A percentile compares a stretch with the other conserved stretches of the same genome.
phyloP scores from a whole-genome alignment of 2,888 invertebrate genomes.

The Mesorhabditis sp. region DNA sequence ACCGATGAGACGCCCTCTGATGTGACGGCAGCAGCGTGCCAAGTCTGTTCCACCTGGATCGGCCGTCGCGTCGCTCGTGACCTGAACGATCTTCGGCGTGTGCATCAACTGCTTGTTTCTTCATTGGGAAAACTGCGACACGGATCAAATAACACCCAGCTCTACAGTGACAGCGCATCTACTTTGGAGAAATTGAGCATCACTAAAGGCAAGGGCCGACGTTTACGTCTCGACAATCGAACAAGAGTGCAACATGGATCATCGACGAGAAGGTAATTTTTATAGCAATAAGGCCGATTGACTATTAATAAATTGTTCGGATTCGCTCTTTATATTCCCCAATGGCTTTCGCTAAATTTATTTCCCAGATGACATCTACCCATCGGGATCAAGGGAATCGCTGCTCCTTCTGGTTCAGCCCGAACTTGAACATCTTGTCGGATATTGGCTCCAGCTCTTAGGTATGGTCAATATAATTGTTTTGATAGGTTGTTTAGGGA shows the following conservation, averaged over 20 bases:
- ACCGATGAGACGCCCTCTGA: constrained; percentile 63
- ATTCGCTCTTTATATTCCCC: too few species aligned
- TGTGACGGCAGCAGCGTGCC: constrained; percentile 61
- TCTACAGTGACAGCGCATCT: constrained; percentile 77
- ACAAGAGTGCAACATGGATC: constrained; percentile 37
- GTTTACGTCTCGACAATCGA: constrained; percentile 83
- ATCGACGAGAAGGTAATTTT: constrained; percentile 10
- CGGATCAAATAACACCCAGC: constrained; percentile 52
- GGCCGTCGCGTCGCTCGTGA: constrained; percentile 92
- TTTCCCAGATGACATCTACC: neutral
- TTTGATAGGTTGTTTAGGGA: constrained; percentile 64
- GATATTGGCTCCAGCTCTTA: constrained; percentile 74
- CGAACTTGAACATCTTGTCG: constrained; percentile 82
- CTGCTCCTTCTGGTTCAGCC: constrained; percentile 86
- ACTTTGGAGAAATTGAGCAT: constrained; percentile 94
- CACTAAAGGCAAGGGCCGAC: constrained; percentile 97
- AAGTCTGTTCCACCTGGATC: constrained; percentile 83
- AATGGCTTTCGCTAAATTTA: neutral
- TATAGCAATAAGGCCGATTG: neutral
- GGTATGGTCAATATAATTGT: too few species aligned
- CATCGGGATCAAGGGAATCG: constrained; percentile 49
- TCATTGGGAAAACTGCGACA: constrained; percentile 79
- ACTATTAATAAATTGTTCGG: too few species aligned
- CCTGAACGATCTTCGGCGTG: constrained; percentile 87
- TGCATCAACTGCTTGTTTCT: constrained; percentile 78